phyloP scores from a whole-genome alignment of 2,113 vertebrate species.

The Loxodonta africana region DNA sequence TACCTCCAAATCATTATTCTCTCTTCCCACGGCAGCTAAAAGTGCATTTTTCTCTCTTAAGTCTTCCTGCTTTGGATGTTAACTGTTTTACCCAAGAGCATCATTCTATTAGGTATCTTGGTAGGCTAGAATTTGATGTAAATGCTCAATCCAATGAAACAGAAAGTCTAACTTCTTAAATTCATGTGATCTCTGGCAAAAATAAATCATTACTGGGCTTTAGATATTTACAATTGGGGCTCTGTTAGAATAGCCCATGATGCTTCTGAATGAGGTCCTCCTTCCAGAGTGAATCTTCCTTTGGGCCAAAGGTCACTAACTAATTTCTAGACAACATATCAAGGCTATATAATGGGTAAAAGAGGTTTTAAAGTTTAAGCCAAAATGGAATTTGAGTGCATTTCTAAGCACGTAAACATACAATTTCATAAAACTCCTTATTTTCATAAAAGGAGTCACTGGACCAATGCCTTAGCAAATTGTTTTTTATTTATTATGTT shows the following conservation, averaged over 20 bases:
- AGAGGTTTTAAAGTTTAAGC: constrained; percentile 49
- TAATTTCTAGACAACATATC: constrained; percentile 41
- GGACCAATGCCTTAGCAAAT: neutral
- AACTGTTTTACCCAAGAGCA: constrained; percentile 49
- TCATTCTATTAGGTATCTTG: neutral
- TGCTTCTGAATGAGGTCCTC: neutral
- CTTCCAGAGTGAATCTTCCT: neutral
- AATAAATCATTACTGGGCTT: constrained; percentile 10
- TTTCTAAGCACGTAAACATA: constrained; percentile 3
- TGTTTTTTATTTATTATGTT: neutral
- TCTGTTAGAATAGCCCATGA: neutral
- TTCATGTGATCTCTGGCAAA: neutral
- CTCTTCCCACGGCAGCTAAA: neutral
- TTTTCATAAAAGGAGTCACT: neutral
- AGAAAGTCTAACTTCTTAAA: constrained; percentile 44
- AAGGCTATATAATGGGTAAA: neutral
- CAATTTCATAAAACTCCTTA: constrained; percentile 20
- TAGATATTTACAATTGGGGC: neutral
- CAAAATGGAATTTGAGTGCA: constrained; percentile 9
- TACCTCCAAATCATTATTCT: constrained; percentile 42
- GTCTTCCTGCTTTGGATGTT: neutral
- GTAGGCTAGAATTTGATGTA: constrained; percentile 16
- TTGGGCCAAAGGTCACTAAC: constrained; percentile 11
- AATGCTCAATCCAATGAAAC: constrained; percentile 8
- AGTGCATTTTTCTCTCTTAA: neutral